These are phyloP conservation scores for Steatornis caripensis DNA, from an alignment of 2,113 vertebrate genomes.

Conservation along the genomic window DNA sequence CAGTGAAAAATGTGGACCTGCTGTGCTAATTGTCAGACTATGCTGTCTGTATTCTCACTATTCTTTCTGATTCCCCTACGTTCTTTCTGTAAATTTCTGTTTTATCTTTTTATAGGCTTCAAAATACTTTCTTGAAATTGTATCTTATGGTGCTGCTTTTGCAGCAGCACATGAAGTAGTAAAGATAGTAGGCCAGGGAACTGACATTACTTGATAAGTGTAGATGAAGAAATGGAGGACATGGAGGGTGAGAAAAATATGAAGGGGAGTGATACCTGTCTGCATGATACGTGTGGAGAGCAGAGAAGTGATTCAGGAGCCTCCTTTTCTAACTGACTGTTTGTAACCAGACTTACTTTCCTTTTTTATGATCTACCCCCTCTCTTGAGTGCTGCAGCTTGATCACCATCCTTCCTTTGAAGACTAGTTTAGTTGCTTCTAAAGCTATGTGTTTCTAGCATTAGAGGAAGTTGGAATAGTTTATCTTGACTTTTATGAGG, in stretches of 20 bases:
- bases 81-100: neutral
- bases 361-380: neutral
- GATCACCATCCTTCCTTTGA: neutral
- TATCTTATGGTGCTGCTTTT: neutral
- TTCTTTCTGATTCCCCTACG: neutral
- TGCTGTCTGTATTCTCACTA: neutral
- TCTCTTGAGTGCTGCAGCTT: neutral
- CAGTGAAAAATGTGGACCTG: neutral
- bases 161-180: neutral
- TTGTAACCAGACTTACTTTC: neutral
- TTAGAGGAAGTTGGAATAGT: neutral
- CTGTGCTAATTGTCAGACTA: neutral
- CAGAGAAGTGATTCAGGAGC: neutral
- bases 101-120: neutral
- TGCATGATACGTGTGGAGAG: neutral
- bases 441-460: neutral
- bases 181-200: neutral
- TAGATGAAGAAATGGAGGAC: neutral
- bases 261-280: neutral
- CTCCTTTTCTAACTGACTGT: neutral
- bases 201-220: neutral
- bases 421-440: neutral
- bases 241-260: neutral
- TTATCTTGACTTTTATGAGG: neutral
- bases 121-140: neutral